Evolutionary conservation across 2,888 invertebrate species (phyloP).

Genomic region (Hipparchia semele): DNA sequence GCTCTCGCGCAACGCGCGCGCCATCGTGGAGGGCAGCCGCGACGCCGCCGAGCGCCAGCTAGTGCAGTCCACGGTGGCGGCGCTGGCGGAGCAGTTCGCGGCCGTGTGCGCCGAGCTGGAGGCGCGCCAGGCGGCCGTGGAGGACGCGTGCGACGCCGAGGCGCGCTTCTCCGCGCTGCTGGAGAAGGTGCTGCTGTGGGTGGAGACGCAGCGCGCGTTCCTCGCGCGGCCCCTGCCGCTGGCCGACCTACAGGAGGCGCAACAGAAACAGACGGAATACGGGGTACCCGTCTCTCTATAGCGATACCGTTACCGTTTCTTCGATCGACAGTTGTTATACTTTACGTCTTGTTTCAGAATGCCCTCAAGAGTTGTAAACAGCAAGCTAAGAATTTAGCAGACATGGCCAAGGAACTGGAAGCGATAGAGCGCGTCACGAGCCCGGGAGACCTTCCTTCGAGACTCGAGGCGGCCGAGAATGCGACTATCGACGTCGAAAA

Average conservation of each 20-base stretch:
- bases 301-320: not conserved
- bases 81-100: conserved; percentile 89
- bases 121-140: conserved; percentile 91
- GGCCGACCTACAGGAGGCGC: conserved; percentile 90
- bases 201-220: conserved; percentile 91
- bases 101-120: conserved; percentile 91
- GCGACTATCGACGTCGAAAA: conserved; percentile 93
- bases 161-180: conserved; percentile 92
- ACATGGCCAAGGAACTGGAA: conserved; percentile 96
- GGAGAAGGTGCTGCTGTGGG: conserved; percentile 92
- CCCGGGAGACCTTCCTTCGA: conserved; percentile 92
- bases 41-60: conserved; percentile 90
- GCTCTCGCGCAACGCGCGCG: conserved; percentile 89
- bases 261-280: conserved; percentile 94
- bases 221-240: conserved; percentile 90
- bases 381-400: conserved; percentile 93
- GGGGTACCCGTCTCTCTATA: conserved; percentile 78
- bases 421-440: conserved; percentile 92
- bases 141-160: conserved; percentile 94
- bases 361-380: conserved; percentile 95
- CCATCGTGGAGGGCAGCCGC: conserved; percentile 90
- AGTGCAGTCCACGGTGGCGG: conserved; percentile 89
- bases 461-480: conserved; percentile 93
- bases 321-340: conserved; percentile 4
- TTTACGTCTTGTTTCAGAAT: conserved; percentile 76